Percentiles rank a stretch among this genome's conserved stretches.
Evolutionary conservation across 2,113 vertebrate species (phyloP).

Genomic region (Theropithecus gelada): DNA sequence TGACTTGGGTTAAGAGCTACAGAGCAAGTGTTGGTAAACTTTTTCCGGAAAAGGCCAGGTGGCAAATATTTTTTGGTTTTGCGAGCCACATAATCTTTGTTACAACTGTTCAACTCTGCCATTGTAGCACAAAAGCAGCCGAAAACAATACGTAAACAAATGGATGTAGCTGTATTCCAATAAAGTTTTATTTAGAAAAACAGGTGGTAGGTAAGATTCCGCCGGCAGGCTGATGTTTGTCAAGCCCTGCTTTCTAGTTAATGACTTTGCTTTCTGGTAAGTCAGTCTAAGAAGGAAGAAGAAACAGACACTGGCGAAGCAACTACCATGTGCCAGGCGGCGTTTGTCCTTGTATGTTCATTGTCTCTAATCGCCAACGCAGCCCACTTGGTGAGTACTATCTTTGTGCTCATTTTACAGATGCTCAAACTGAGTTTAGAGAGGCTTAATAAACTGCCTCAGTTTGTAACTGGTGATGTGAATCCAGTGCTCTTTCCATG

Average conservation of each 20-base stretch:
- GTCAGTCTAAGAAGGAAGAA: neutral
- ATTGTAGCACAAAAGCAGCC: neutral
- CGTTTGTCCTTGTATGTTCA: neutral
- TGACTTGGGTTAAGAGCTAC: neutral
- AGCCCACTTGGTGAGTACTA: neutral
- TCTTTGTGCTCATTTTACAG: neutral
- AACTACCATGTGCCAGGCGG: neutral
- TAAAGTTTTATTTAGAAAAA: neutral
- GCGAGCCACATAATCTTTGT: neutral
- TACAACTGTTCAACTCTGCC: neutral
- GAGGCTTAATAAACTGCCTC: neutral
- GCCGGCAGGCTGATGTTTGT: neutral
- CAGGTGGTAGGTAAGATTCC: neutral
- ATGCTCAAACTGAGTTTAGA: neutral
- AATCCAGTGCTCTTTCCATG: neutral
- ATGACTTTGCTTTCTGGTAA: neutral
- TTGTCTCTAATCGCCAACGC: neutral
- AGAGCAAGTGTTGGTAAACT: neutral
- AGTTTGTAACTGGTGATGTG: neutral
- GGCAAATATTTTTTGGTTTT: neutral
- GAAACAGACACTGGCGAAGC: neutral
- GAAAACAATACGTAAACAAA: neutral
- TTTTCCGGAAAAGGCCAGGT: neutral
- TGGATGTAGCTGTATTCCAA: neutral
- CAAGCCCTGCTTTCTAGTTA: neutral